Conservation (phyloP, 2,797 vertebrate species). For the Sebastes nivosus region DNA sequence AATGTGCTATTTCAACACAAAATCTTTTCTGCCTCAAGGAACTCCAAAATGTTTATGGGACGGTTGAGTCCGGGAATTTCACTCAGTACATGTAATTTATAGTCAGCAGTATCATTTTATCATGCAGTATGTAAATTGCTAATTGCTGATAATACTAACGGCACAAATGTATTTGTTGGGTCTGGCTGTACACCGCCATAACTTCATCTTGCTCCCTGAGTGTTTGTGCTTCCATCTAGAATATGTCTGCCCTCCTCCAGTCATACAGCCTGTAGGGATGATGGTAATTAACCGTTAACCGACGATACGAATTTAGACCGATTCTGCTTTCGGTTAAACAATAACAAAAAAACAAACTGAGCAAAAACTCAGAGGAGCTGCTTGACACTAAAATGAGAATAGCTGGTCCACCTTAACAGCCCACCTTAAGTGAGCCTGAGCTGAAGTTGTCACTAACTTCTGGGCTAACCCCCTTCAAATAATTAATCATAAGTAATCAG, state of each 20-base stretch:
- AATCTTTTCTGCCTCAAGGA: not conserved
- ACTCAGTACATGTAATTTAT: not conserved
- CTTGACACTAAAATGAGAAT: not conserved
- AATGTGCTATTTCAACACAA: not conserved
- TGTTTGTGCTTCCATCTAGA: conserved; percentile 7
- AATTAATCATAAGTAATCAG: not conserved
- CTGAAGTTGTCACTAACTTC: not conserved
- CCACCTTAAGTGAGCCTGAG: not conserved
- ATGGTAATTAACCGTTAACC: not conserved
- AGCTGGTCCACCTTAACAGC: not conserved
- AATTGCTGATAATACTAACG: not conserved
- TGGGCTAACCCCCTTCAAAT: not conserved
- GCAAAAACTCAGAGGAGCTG: not conserved
- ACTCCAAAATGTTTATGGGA: conserved; percentile 1
- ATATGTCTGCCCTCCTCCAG: conserved; percentile 2
- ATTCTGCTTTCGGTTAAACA: not conserved
- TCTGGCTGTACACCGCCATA: not conserved
- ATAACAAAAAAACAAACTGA: not conserved
- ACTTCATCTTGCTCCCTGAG: conserved; percentile 1
- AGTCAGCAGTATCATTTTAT: not conserved
- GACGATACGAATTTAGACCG: accelerated
- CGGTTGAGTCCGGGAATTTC: not conserved
- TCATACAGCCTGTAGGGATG: not conserved
- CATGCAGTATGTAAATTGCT: not conserved
- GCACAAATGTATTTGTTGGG: not conserved